Evolutionary conservation across 2,113 vertebrate genomes (phyloP), one percentile per base, ranked within the genome.

Genomic region (Nansenia antarctica): DNA sequence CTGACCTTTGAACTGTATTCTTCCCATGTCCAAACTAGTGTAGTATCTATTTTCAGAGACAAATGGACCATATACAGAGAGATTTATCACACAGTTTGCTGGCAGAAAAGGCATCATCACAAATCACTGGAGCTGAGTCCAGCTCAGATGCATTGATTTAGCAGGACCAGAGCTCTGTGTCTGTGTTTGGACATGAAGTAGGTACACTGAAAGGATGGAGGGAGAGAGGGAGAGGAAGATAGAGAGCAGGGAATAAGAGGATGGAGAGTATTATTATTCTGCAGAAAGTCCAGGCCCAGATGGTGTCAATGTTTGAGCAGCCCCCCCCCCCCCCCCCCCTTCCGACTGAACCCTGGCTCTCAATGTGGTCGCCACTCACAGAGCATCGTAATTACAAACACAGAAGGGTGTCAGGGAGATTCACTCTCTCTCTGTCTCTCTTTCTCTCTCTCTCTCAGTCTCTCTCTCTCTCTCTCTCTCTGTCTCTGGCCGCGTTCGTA

Each of bases 351-450:
- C 67, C 67, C 55, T 63, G 62, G 18, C 37, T 62, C 67, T 53
- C 55, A 5, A 62, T 67, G 53, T 57, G 66, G 52, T 58, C 59
- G 74, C 64, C 77, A 74, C 81, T 76, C 32, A 65, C 77, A 71
- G 77, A 54, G 81, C 66, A 26, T 31, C 64, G 67, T 82, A 82
- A 85, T 85, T 85, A 85, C 76, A 82, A 81, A 78, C 78, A 73
- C 76, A 83, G 80, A 80, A 60, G 76, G 76, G 74, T 64, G 76
- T 78, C 72, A 61, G 75, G 63, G 67, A 65, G 47, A 57, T 24
- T 26, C 26, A 61, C 45, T 60, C 65, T 52, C 27, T 45, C 60
- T 45, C 69, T 62, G 70, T 69, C 54, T 69, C 69, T 59, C 62
- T 18, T 39, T 53, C 62, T 70, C 61, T 42, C 60, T 70, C 31